Evolutionary conservation across 2,888 invertebrate genomes (phyloP).

Genomic region (Hypomecis punctinalis): DNA sequence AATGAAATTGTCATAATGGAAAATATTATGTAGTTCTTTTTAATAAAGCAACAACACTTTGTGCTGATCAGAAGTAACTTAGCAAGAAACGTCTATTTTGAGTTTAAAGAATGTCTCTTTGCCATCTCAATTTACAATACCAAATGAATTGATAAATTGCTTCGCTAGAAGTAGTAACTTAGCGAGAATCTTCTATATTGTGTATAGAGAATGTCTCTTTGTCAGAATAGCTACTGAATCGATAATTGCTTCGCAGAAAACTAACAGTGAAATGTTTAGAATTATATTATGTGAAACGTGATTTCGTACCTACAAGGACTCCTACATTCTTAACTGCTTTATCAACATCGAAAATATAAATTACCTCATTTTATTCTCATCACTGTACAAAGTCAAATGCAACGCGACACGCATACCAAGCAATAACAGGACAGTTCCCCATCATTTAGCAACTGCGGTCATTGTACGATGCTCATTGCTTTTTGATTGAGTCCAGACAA

Average conservation of each 20-base stretch:
- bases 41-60: too few relatives aligned
- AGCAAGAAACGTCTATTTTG: too few relatives aligned
- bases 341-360: constrained; percentile 13
- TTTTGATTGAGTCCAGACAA: constrained; percentile 77
- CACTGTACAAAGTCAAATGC: constrained; percentile 51
- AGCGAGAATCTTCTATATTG: too few relatives aligned
- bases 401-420: constrained; percentile 61
- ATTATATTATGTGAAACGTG: neutral
- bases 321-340: neutral
- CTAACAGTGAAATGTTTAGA: neutral
- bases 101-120: too few relatives aligned
- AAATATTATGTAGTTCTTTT: too few relatives aligned
- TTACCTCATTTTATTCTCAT: constrained; percentile 47
- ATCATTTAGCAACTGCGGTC: constrained; percentile 78
- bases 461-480: constrained; percentile 77
- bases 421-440: constrained; percentile 68
- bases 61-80: too few relatives aligned
- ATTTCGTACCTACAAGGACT: neutral
- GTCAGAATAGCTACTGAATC: neutral
- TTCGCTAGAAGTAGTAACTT: too few relatives aligned
- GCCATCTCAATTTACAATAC: too few relatives aligned
- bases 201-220: neutral
- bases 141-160: too few relatives aligned
- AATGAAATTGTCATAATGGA: too few relatives aligned
- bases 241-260: neutral